Percentiles rank a stretch among this genome's conserved stretches.
Conservation (phyloP, 2,888 invertebrate genomes). For the Euproctis similis region DNA sequence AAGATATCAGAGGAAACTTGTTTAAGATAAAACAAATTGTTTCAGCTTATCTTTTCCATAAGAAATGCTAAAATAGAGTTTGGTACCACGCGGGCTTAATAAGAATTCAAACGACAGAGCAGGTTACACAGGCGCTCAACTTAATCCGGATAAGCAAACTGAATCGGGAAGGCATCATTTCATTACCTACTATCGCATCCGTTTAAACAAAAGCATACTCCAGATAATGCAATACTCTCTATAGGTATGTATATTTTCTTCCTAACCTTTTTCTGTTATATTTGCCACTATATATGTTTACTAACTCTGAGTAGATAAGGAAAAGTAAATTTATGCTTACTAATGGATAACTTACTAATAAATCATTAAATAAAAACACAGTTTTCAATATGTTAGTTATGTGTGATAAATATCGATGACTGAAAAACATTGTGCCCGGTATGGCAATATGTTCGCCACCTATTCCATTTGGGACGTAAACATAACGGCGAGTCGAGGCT, state of each 20-base stretch:
- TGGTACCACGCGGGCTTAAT: conserved; percentile 31
- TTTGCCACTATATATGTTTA: conserved; percentile 11
- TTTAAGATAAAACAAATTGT: conserved; percentile 41
- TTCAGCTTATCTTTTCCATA: conserved; percentile 40
- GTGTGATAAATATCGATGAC: too few relatives aligned
- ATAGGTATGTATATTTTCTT: conserved; percentile 15
- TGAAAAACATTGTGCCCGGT: too few relatives aligned
- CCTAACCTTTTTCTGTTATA: conserved; percentile 10
- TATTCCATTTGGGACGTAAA: too few relatives aligned
- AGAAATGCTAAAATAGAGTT: conserved; percentile 30
- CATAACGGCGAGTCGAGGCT: too few relatives aligned
- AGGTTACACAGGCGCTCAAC: conserved; percentile 53
- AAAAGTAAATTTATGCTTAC: too few relatives aligned
- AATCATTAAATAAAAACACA: too few relatives aligned
- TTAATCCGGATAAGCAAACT: conserved; percentile 50
- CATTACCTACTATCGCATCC: conserved; percentile 48
- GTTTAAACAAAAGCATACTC: conserved; percentile 42
- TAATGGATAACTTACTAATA: too few relatives aligned
- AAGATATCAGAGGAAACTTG: conserved; percentile 14
- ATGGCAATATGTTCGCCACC: too few relatives aligned
- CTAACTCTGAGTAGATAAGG: not conserved
- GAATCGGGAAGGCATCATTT: conserved; percentile 48
- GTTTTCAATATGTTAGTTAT: too few relatives aligned
- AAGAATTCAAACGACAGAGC: conserved; percentile 49
- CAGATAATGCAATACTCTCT: conserved; percentile 20